A percentile compares a stretch with the other conserved stretches of the same genome.
These are phyloP conservation scores for Xanthia togata DNA, from an alignment of 2,888 invertebrate species.

Conservation along the genomic window DNA sequence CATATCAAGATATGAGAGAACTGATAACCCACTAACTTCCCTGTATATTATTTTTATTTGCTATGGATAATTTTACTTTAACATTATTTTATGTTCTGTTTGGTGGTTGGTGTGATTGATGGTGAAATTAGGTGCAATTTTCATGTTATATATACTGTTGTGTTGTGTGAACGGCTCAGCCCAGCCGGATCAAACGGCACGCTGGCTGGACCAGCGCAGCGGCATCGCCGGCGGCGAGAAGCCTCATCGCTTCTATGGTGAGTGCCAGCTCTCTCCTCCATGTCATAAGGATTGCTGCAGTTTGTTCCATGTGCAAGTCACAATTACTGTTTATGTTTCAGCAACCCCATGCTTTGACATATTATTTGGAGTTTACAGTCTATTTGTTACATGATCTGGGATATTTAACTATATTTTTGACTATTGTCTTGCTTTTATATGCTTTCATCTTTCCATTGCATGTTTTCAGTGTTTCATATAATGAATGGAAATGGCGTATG, in stretches of 20 bases:
- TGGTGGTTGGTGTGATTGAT: conserved; percentile 88
- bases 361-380: conserved; percentile 66
- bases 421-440: conserved; percentile 67
- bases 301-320: conserved; percentile 66
- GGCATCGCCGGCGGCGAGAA: conserved; percentile 81
- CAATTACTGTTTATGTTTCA: conserved; percentile 82
- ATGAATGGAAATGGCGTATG: conserved; percentile 41
- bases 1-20: conserved; percentile 37
- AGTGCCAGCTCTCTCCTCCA: conserved; percentile 72
- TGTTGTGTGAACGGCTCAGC: conserved; percentile 90
- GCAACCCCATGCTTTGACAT: conserved; percentile 79
- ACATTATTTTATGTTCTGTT: conserved; percentile 87
- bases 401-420: conserved; percentile 64
- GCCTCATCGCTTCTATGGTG: conserved; percentile 89
- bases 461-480: conserved; percentile 55
- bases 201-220: conserved; percentile 87
- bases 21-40: conserved; percentile 66
- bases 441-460: conserved; percentile 63
- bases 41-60: conserved; percentile 70
- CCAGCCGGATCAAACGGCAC: conserved; percentile 88
- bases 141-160: conserved; percentile 90
- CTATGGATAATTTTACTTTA: conserved; percentile 75
- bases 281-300: conserved; percentile 60
- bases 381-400: conserved; percentile 66
- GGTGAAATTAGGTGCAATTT: conserved; percentile 89